Evolutionary conservation across 30 jellyfish, hydroid and myxozoan species (phyloP).

Genomic region (Hydractinia symbiolongicarpus): DNA sequence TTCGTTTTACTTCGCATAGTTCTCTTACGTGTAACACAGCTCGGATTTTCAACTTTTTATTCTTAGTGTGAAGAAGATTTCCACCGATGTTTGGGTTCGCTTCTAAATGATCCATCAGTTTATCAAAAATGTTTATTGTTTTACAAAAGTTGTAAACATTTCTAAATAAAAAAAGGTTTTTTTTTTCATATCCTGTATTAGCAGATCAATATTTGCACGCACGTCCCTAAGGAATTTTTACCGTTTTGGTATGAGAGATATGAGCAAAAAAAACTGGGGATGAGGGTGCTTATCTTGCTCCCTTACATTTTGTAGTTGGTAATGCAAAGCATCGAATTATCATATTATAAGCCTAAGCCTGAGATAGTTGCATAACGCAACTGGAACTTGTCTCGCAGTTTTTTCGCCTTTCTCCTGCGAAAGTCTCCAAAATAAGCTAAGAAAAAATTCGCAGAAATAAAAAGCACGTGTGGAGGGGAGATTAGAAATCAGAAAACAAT

Average conservation of each 20-base stretch:
- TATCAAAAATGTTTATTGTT: background rate
- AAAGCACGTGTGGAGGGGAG: no score
- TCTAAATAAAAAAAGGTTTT: background rate
- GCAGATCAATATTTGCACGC: no score
- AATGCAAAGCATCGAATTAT: no score
- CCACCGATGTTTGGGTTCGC: background rate
- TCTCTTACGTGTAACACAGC: background rate
- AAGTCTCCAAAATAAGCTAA: background rate
- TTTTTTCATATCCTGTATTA: background rate
- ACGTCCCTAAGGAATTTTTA: no score
- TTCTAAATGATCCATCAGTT: background rate
- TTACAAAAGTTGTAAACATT: background rate
- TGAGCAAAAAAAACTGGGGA: no score
- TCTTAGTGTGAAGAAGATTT: background rate
- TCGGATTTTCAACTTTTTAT: background rate
- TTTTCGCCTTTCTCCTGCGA: background rate
- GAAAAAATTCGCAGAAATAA: no score
- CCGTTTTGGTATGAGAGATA: no score
- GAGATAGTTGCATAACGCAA: background rate
- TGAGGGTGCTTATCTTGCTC: no score
- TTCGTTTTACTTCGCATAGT: background rate
- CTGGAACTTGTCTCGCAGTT: background rate
- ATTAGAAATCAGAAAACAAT: no score
- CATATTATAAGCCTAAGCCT: background rate
- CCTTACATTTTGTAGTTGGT: no score